Evolutionary conservation across 2,888 invertebrate genomes (phyloP).

Genomic region (Cabera pusaria): DNA sequence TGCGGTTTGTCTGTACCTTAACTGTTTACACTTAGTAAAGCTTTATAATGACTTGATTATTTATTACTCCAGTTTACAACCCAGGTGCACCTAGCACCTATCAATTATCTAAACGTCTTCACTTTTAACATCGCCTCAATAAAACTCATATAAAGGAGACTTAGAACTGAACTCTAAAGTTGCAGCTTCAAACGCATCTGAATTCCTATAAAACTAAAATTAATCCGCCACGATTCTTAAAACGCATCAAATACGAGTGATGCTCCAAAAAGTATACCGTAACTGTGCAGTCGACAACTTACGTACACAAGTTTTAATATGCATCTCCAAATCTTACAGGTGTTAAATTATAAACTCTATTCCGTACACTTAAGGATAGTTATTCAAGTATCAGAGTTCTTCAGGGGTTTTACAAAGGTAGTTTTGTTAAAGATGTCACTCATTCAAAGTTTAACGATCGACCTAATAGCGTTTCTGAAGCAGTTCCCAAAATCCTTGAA

Average conservation of each 20-base stretch:
- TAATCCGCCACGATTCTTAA: conserved; percentile 66
- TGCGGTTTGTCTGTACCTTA: too few relatives aligned
- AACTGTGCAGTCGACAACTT: conserved; percentile 71
- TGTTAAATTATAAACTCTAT: conserved; percentile 16
- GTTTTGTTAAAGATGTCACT: conserved; percentile 75
- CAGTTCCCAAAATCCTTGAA: conserved; percentile 77
- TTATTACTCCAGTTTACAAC: too few relatives aligned
- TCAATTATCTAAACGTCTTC: conserved; percentile 37
- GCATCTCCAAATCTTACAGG: conserved; percentile 3
- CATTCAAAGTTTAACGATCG: conserved; percentile 80
- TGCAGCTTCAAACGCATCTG: conserved; percentile 48
- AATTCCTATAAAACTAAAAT: conserved; percentile 70
- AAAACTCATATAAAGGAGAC: conserved; percentile 49
- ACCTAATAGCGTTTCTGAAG: conserved; percentile 79
- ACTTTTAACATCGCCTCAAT: conserved; percentile 36
- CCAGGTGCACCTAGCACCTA: conserved; percentile 18
- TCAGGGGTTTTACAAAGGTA: conserved; percentile 30
- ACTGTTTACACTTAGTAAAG: background rate
- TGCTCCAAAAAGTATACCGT: conserved; percentile 68
- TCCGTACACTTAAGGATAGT: conserved; percentile 28
- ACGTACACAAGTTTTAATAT: conserved; percentile 45
- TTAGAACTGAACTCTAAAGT: conserved; percentile 42
- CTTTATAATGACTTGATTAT: background rate
- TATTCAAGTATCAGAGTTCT: conserved; percentile 7
- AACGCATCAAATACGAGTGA: conserved; percentile 73